Evolutionary conservation across 2,888 invertebrate genomes (phyloP).

Genomic region (Melanargia galathea): DNA sequence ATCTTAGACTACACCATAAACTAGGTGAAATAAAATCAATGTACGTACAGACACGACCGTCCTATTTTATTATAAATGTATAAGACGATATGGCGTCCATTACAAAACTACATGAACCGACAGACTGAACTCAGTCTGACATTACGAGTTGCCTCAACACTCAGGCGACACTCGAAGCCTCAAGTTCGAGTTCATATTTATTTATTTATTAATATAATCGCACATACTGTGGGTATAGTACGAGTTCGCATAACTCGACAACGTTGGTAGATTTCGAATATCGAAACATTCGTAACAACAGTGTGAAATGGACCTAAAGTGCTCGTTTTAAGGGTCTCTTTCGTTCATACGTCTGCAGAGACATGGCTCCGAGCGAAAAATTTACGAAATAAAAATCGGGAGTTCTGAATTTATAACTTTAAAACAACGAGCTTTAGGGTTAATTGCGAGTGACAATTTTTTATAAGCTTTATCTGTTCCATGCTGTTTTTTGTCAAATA

Average conservation of each 20-base stretch:
- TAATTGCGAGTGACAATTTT: too few relatives aligned
- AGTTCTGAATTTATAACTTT: neutral
- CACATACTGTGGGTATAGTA: neutral
- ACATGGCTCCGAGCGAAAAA: neutral
- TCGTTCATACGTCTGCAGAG: too few relatives aligned
- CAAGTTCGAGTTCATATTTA: conserved; percentile 26
- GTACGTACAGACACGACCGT: conserved; percentile 13
- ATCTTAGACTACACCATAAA: neutral
- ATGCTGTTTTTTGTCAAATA: too few relatives aligned
- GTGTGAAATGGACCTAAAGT: neutral
- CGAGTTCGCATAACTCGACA: neutral
- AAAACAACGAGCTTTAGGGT: neutral
- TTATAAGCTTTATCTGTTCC: too few relatives aligned
- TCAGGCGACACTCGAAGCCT: conserved; percentile 40
- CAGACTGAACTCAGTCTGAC: conserved; percentile 3
- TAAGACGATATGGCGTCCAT: conserved; percentile 9
- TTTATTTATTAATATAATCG: neutral
- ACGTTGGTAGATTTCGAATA: neutral
- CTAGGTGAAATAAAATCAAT: neutral
- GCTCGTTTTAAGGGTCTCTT: neutral
- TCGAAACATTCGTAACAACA: neutral
- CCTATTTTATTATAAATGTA: neutral
- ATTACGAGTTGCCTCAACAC: conserved; percentile 31
- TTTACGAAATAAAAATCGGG: neutral
- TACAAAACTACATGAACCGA: conserved; percentile 1